These are phyloP conservation scores for Bambusicola thoracicus DNA, from an alignment of 2,113 vertebrate genomes.

Conservation along the genomic window DNA sequence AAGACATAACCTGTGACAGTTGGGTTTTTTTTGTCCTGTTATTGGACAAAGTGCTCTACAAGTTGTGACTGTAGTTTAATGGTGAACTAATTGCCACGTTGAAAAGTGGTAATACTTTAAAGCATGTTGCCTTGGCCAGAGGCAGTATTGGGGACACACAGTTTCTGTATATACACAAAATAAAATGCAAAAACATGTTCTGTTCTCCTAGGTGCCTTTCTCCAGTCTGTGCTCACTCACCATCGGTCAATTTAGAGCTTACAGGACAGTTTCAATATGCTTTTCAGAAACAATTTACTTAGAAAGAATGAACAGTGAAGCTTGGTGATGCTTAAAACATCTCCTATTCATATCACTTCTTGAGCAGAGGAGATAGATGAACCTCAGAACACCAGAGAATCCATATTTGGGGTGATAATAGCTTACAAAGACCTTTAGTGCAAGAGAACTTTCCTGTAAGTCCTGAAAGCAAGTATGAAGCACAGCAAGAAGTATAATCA, in stretches of 20 bases:
- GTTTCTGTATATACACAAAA: not conserved
- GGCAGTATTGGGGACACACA: not conserved
- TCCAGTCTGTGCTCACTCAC: not conserved
- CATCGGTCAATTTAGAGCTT: not conserved
- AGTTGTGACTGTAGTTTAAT: not conserved
- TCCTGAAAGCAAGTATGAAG: not conserved
- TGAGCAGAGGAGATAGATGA: not conserved
- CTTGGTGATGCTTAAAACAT: not conserved
- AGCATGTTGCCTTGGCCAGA: not conserved
- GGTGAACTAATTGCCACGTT: not conserved
- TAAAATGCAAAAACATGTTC: not conserved
- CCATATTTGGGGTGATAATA: not conserved
- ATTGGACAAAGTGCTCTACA: not conserved
- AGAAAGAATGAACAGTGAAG: not conserved
- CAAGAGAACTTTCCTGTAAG: not conserved
- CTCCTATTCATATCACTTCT: not conserved
- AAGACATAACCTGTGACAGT: not conserved
- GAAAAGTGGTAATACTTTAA: not conserved
- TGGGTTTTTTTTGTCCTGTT: not conserved
- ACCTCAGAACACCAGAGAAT: not conserved
- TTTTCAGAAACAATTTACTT: not conserved
- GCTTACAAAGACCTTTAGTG: not conserved
- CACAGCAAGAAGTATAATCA: not conserved
- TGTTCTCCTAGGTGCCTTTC: not conserved
- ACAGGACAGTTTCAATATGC: not conserved